A percentile compares a stretch with the other conserved stretches of the same genome.
Evolutionary conservation across 2,113 vertebrate genomes (phyloP).

Genomic region (Marmota flaviventris): DNA sequence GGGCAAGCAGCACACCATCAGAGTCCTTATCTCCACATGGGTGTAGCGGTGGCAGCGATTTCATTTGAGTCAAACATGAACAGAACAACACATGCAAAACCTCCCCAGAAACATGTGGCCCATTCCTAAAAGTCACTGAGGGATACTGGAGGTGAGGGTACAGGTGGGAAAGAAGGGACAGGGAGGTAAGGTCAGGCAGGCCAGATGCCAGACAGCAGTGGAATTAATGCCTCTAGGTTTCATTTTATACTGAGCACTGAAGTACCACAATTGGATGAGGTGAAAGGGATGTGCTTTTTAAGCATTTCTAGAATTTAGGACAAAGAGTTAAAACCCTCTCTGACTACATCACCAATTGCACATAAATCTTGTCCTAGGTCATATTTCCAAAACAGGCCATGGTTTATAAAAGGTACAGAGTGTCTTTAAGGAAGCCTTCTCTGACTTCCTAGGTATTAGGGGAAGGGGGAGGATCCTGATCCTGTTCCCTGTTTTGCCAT

Average conservation of each 20-base stretch:
- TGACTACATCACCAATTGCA: neutral
- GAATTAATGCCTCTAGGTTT: neutral
- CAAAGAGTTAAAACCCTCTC: neutral
- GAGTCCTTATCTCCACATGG: neutral
- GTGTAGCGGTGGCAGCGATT: neutral
- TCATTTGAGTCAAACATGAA: neutral
- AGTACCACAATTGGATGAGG: neutral
- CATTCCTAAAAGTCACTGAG: neutral
- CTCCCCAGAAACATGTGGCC: neutral
- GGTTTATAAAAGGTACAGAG: neutral
- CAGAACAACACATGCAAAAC: neutral
- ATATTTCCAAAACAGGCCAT: neutral
- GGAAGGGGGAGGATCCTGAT: accelerated
- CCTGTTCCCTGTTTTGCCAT: neutral
- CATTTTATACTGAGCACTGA: neutral
- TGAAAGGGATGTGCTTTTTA: neutral
- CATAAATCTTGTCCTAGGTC: neutral
- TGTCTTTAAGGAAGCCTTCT: neutral
- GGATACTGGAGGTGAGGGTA: neutral
- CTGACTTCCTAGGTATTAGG: neutral
- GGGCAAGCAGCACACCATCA: neutral
- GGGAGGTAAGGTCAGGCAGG: neutral
- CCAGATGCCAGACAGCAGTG: neutral
- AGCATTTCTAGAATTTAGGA: neutral
- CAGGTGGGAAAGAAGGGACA: neutral